phyloP scores from a whole-genome alignment of 2,888 invertebrate genomes.

The Cyrtodaria siliqua region DNA sequence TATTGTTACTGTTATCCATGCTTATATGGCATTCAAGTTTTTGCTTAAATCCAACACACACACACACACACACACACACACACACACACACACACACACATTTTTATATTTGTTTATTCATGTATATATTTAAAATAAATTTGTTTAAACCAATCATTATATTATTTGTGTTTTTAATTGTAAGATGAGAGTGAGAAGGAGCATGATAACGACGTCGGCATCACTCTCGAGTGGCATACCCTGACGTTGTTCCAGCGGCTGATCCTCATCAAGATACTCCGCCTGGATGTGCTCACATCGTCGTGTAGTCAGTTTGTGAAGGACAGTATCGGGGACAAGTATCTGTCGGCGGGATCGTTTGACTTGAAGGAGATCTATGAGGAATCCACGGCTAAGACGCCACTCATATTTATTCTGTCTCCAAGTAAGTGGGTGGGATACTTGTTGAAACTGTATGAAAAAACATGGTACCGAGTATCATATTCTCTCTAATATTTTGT shows the following conservation, averaged over 20 bases:
- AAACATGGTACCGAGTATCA: no score
- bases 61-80: no score
- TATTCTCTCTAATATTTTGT: no score
- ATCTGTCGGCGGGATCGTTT: conserved; percentile 81
- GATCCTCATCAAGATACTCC: conserved; percentile 82
- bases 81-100: no score
- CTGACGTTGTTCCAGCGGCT: conserved; percentile 82
- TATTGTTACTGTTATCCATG: no score
- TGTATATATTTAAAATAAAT: no score
- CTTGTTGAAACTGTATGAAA: no score
- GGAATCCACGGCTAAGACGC: conserved; percentile 83
- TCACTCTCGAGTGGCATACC: conserved; percentile 79
- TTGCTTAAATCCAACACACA: no score
- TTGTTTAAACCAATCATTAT: no score
- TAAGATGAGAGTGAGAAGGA: conserved; percentile 26
- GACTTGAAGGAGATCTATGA: conserved; percentile 84
- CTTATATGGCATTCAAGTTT: no score
- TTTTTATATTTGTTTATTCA: no score
- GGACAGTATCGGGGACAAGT: conserved; percentile 81
- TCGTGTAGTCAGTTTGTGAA: conserved; percentile 80
- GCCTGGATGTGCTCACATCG: conserved; percentile 80
- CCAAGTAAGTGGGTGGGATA: conserved; percentile 84
- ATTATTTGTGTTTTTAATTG: no score
- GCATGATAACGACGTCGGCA: conserved; percentile 42
- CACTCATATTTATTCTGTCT: conserved; percentile 85